Evolutionary conservation across 1,140 invertebrate genomes (phyloP).

Genomic region (Hypsibius dujardini): DNA sequence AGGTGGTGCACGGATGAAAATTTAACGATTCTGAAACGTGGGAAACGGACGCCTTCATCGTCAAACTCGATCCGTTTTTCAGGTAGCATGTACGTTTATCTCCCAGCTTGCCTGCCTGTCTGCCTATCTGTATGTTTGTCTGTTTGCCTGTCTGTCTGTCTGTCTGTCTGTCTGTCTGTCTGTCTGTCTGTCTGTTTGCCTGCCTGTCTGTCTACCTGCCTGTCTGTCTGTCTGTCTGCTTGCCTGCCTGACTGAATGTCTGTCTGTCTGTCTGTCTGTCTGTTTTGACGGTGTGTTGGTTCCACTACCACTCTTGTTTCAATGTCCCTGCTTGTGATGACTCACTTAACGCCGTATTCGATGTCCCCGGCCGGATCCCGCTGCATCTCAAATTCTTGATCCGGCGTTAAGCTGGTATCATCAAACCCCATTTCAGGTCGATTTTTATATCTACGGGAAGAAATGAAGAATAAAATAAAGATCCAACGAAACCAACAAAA

Average conservation of each 20-base stretch:
- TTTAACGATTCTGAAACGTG: slow-evolving; percentile 54
- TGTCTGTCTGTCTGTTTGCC: too few species aligned
- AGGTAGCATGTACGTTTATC: background rate
- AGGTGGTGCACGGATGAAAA: slow-evolving; percentile 73
- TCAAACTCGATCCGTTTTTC: too few species aligned
- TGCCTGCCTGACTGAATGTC: too few species aligned
- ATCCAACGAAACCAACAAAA: too few species aligned
- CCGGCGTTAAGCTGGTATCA: slow-evolving; percentile 48
- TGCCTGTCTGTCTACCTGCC: too few species aligned
- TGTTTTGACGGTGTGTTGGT: too few species aligned
- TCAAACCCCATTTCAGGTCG: slow-evolving; percentile 82
- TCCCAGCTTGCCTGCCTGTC: background rate
- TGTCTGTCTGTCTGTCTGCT: too few species aligned
- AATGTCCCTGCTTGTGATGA: slow-evolving; percentile 20
- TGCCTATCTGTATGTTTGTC: too few species aligned
- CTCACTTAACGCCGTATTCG: slow-evolving; percentile 74
- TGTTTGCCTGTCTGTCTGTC: too few species aligned
- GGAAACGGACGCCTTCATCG: slow-evolving; percentile 1
- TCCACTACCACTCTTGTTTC: too few species aligned
- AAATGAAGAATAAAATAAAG: background rate
- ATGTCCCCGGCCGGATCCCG: slow-evolving; percentile 55
- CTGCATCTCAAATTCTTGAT: slow-evolving; percentile 77
- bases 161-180: too few species aligned
- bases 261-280: too few species aligned
- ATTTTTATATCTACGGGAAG: slow-evolving; percentile 59